Conservation (phyloP, 92 coral and sea anemone species). For the Meandrina meandrites region DNA sequence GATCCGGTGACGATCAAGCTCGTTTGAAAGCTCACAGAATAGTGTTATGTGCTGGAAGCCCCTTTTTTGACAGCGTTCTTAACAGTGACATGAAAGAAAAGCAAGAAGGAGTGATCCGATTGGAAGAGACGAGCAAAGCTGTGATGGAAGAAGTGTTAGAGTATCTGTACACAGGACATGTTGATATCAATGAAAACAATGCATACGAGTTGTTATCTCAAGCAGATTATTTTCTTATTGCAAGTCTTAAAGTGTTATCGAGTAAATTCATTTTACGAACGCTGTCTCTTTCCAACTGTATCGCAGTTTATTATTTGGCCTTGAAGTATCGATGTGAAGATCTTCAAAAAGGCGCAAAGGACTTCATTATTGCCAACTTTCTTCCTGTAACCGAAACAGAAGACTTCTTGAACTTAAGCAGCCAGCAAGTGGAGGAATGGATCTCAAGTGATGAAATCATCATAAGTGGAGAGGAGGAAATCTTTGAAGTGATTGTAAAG, state of each 20-base stretch:
- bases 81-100: conserved; percentile 75
- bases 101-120: conserved; percentile 53
- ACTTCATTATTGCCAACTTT: conserved; percentile 69
- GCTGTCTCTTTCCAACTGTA: conserved; percentile 73
- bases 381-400: conserved; percentile 62
- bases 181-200: conserved; percentile 49
- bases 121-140: conserved; percentile 52
- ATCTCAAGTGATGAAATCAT: conserved; percentile 80
- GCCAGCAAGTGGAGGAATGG: conserved; percentile 62
- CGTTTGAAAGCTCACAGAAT: conserved; percentile 61
- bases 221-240: conserved; percentile 67
- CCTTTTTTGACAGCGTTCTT: conserved; percentile 66
- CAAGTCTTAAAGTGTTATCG: conserved; percentile 54
- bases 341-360: conserved; percentile 62
- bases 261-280: conserved; percentile 53
- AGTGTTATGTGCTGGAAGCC: conserved; percentile 74
- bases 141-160: conserved; percentile 63
- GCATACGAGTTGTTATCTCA: conserved; percentile 60
- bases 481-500: conserved; percentile 68
- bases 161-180: conserved; percentile 69
- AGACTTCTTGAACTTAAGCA: conserved; percentile 63
- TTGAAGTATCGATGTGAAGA: conserved; percentile 66
- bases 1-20: conserved; percentile 27
- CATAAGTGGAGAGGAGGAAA: conserved; percentile 67
- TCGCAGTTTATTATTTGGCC: conserved; percentile 67